Base-by-base conservation (phyloP, 2,888 invertebrate genomes). In the Bombylius discolor region DNA sequence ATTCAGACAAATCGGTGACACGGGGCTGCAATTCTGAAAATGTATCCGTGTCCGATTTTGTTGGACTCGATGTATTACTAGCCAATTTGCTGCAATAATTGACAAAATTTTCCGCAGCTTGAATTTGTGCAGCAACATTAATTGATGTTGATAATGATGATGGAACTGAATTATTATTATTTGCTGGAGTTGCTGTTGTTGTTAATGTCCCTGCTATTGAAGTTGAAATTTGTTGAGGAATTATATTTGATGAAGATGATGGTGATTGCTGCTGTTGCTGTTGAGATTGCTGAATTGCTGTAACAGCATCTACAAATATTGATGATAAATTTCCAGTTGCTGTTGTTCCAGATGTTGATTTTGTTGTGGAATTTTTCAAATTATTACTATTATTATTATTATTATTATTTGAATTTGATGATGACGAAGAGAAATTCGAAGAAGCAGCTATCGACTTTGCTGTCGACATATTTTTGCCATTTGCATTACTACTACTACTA, bases 1-100 rank as follows among this genome's bases (percentile, higher is more conserved):
- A 93, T 80, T 91, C 93, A 70, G 93, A 93, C 76, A 92, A 85
- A 81, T 92, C 92, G 77, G 89, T 87, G 81, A 90, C 89, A 79
- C 87, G 87, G 73, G 87, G 85, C 75, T 86, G 88, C 74, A 83
- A 78, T 77, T 87, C 88, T 72, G 85, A 84, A 79, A 84, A 86
- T 75, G 88, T 89, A 81, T 89, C 89, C 74, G 87, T 88, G 80
- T 87, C 87, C 73, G 89, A 85, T 79, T 85, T 85, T 74, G 84
- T 83, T 76, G 85, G 85, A 80, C 85, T 86, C 76, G 83, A 85
- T 77, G 87, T 87, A 78, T 86, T 86, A 81, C 88, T 86, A 77
- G 87, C 83, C 77, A 81, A 80, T 79, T 81, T 81, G 42, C 59
- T 81, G 42, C 59, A 57, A 52, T 58, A 57, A 54, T 51, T 57